Evolutionary conservation across 2,888 invertebrate genomes (phyloP), one percentile per base, ranked within the genome.

Genomic region (Adelognathus sp.): DNA sequence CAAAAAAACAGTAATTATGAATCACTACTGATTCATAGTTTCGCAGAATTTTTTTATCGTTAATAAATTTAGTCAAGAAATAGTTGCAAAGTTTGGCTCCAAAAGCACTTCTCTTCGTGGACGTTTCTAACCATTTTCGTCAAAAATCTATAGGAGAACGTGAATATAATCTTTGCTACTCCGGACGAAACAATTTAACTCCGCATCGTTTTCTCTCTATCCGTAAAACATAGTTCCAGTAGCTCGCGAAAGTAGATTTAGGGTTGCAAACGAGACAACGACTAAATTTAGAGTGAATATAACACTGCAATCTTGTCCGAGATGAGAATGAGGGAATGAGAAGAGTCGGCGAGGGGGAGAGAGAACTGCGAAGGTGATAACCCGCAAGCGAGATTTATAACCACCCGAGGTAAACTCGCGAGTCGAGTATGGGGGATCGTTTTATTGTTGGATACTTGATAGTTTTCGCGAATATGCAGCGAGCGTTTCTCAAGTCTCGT

Each of bases 361-460:
- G 29, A 33, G 16, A 24, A 70, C n/a, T n/a, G n/a, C n/a, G n/a
- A n/a, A n/a, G 63, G 50, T 71, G 84, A 85, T 82, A 85, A 82
- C 80, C 82, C 79, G 73, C 39, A 56, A 75, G 69, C n/a, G 82
- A 85, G 86, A 88, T 88, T 88, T 88, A 88, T 86, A 82, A 66
- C 82, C 84, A 70, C 80, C 75, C 63, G 54, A 69, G 70, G 66
- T 52, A 36, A 18, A 29, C n/a, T 21, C 56, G 44, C 46, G 64
- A 52, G 56, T 39, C 36, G 27, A 33, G 56, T 58, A 58, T 36
- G 36, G 63, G 60, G 74, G 33, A 85, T 81, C 80, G 84, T 87
- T 86, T 87, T 87, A 85, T 86, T 84, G 82, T 86, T 86, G 56
- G 85, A 85, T 85, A 85, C 81, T 84, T 84, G 81, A 85, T 81